Conservation (phyloP, 2,113 vertebrate genomes). For the Seriola rivoliana region DNA sequence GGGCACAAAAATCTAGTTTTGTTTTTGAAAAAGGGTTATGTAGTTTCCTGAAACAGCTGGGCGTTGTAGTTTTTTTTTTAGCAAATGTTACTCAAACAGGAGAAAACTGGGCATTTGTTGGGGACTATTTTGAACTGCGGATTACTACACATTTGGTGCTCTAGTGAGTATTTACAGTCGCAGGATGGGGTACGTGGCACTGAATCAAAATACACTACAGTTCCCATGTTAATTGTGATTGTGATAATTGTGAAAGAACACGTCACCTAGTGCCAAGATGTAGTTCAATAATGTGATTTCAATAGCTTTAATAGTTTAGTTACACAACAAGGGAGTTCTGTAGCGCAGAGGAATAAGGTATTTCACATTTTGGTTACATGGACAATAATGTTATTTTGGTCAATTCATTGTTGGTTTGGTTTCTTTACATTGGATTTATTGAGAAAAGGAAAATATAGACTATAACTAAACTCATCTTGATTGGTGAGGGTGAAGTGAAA, state of each 20-base stretch:
- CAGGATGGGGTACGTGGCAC: not conserved
- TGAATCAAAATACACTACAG: not conserved
- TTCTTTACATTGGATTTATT: not conserved
- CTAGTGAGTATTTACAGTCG: not conserved
- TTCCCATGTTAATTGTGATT: not conserved
- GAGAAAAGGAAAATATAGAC: not conserved
- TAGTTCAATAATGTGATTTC: not conserved
- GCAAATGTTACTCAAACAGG: too few relatives aligned
- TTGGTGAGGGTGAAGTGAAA: not conserved
- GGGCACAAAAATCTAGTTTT: too few relatives aligned
- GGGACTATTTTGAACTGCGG: too few relatives aligned
- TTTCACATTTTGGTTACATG: not conserved
- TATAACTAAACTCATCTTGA: not conserved
- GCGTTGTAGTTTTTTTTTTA: too few relatives aligned
- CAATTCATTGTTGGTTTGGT: not conserved
- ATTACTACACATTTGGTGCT: not conserved
- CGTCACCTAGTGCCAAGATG: too few relatives aligned
- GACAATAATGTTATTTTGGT: not conserved
- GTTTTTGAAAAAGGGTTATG: too few relatives aligned
- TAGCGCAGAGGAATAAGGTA: too few relatives aligned
- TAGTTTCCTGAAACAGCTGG: too few relatives aligned
- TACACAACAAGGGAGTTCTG: too few relatives aligned
- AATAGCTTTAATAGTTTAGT: too few relatives aligned
- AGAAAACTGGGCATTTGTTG: too few relatives aligned
- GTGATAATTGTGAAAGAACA: not conserved